Conservation (phyloP, 2,113 vertebrate species). For the Menidia beryllina region DNA sequence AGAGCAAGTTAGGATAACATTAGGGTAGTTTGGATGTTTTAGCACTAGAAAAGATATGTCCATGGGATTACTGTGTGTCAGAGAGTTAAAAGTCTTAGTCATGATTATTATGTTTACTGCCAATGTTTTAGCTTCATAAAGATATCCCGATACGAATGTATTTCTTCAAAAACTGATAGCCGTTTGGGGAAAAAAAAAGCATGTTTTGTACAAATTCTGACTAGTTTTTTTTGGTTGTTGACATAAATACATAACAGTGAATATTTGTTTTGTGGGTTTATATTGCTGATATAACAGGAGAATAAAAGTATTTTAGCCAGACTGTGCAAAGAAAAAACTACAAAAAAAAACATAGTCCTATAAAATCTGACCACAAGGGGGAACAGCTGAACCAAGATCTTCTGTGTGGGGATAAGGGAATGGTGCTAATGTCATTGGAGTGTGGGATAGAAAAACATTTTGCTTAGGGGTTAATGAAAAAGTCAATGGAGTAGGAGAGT, state of each 20-base stretch:
- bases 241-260: neutral
- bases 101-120: neutral
- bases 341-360: constrained; percentile 1
- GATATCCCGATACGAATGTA: neutral
- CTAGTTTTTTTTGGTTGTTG: neutral
- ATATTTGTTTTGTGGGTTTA: neutral
- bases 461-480: constrained; percentile 79
- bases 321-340: neutral
- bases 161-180: neutral
- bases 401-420: neutral
- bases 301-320: neutral
- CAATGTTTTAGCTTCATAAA: neutral
- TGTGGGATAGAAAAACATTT: constrained; percentile 79
- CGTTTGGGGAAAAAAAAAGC: neutral
- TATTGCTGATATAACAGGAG: neutral
- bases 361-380: constrained; percentile 71
- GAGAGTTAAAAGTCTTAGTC: neutral
- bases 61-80: constrained; percentile 15
- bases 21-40: constrained; percentile 44
- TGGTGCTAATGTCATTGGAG: constrained; percentile 47
- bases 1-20: too few species aligned
- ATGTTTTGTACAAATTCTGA: neutral
- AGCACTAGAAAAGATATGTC: constrained; percentile 51
- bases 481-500: constrained; percentile 72
- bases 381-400: constrained; percentile 58